Conservation (phyloP, 92 coral and sea anemone genomes). For the Bergia puertoricense region DNA sequence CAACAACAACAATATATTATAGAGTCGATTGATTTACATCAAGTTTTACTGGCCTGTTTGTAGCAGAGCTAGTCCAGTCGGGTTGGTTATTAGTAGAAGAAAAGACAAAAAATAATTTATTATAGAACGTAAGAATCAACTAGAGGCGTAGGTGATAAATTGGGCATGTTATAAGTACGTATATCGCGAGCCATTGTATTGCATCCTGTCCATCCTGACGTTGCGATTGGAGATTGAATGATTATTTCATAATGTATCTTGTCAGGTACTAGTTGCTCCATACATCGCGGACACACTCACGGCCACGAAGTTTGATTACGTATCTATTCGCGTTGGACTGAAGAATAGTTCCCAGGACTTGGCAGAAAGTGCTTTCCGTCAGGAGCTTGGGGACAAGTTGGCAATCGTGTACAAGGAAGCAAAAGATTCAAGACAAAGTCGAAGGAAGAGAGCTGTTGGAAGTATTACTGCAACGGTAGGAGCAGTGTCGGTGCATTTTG, state of each 20-base stretch:
- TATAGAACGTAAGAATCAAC: too few relatives aligned
- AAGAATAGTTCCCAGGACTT: constrained; percentile 48
- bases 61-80: too few relatives aligned
- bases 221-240: too few relatives aligned
- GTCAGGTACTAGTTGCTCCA: constrained; percentile 76
- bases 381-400: constrained; percentile 68
- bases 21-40: too few relatives aligned
- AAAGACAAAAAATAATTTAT: too few relatives aligned
- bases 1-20: too few relatives aligned
- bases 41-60: too few relatives aligned
- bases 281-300: constrained; percentile 71
- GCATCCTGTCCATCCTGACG: too few relatives aligned
- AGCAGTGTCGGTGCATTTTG: neutral
- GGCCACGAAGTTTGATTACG: constrained; percentile 60
- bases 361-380: constrained; percentile 44
- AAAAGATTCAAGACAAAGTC: constrained; percentile 47
- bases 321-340: constrained; percentile 53
- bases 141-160: too few relatives aligned
- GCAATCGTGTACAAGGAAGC: constrained; percentile 70
- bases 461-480: constrained; percentile 86
- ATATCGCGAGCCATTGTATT: too few relatives aligned
- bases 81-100: too few relatives aligned
- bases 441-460: constrained; percentile 87
- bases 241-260: neutral
- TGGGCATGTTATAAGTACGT: too few relatives aligned